phyloP scores from a whole-genome alignment of 1,140 invertebrate species.

The Zaprionus africanus region DNA sequence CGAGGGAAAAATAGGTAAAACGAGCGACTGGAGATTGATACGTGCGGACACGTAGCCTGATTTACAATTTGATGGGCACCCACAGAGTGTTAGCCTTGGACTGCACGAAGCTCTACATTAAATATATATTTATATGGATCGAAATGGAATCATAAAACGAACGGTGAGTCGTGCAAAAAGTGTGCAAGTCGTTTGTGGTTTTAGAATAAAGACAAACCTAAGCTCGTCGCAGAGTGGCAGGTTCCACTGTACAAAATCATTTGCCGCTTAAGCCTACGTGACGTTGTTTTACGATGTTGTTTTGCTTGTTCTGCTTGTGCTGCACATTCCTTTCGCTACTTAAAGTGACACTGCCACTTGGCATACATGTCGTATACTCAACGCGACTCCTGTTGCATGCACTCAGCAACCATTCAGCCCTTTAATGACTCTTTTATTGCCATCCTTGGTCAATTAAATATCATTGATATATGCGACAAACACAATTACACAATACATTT shows the following conservation, averaged over 20 bases:
- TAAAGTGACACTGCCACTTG: conserved; percentile 10
- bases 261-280: conserved; percentile 47
- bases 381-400: conserved; percentile 36
- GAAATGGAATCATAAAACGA: conserved; percentile 3
- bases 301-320: conserved; percentile 14
- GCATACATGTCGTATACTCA: conserved; percentile 56
- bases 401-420: conserved; percentile 18
- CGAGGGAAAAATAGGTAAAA: conserved; percentile 58
- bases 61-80: conserved; percentile 63
- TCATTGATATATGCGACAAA: conserved; percentile 41
- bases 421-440: conserved; percentile 51
- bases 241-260: conserved; percentile 37
- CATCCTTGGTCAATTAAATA: conserved; percentile 46
- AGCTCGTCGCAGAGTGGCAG: background rate
- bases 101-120: conserved; percentile 7
- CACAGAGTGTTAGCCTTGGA: conserved; percentile 30
- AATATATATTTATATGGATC: conserved; percentile 1
- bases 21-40: conserved; percentile 43
- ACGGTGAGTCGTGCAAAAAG: background rate
- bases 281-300: conserved; percentile 28
- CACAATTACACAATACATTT: conserved; percentile 18
- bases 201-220: background rate
- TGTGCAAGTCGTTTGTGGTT: background rate
- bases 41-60: conserved; percentile 54
- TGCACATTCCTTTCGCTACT: conserved; percentile 5